Evolutionary conservation across 2,113 vertebrate genomes (phyloP).

Genomic region (Syngnathoides biaculeatus): DNA sequence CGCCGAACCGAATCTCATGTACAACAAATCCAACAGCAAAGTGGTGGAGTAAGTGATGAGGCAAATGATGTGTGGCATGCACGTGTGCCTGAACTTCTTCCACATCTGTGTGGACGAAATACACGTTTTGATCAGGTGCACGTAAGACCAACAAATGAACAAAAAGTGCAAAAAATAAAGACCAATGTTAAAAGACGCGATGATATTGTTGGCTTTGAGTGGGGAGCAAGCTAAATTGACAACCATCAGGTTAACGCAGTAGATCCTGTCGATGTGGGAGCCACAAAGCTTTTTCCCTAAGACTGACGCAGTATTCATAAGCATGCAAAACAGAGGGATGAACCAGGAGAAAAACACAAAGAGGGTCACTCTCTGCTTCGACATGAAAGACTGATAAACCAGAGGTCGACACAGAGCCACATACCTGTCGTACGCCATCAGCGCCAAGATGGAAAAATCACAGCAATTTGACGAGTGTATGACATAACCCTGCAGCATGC

Average conservation of each 20-base stretch:
- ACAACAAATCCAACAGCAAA: conserved; percentile 31
- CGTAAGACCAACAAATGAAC: conserved; percentile 42
- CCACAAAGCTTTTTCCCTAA: conserved; percentile 27
- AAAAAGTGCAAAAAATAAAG: conserved; percentile 19
- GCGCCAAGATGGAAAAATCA: conserved; percentile 40
- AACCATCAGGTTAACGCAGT: conserved; percentile 42
- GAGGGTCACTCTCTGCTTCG: conserved; percentile 4
- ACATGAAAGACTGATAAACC: conserved; percentile 38
- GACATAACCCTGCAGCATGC: conserved; percentile 44
- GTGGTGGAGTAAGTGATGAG: conserved; percentile 8
- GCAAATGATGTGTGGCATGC: conserved; percentile 43
- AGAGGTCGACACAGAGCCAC: conserved; percentile 50
- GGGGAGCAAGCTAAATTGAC: conserved; percentile 22
- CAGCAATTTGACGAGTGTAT: conserved; percentile 31
- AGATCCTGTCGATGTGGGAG: conserved; percentile 32
- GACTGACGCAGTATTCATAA: conserved; percentile 30
- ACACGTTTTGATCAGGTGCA: conserved; percentile 34
- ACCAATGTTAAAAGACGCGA: conserved; percentile 9
- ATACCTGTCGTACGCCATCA: conserved; percentile 56
- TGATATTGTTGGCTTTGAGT: not conserved
- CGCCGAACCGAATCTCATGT: conserved; percentile 28
- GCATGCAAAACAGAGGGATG: conserved; percentile 24
- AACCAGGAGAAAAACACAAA: conserved; percentile 41
- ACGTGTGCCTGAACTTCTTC: conserved; percentile 46
- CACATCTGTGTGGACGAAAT: conserved; percentile 12